A percentile compares a stretch with the other conserved stretches of the same genome.
phyloP scores from a whole-genome alignment of 2,113 vertebrate genomes.

The Cygnus buccinator region DNA sequence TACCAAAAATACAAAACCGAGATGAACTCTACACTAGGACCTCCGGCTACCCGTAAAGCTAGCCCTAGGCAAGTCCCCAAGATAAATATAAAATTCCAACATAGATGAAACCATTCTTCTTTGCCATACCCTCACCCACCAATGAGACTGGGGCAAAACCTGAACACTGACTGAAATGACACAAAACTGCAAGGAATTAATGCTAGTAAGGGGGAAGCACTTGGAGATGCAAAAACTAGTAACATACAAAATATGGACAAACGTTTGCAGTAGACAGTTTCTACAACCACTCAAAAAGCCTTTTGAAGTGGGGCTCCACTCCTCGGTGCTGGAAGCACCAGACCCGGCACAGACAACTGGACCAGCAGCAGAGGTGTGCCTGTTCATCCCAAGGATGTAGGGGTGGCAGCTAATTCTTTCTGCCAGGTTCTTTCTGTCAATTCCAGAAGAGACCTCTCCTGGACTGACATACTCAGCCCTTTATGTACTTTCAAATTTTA shows the following conservation, averaged over 20 bases:
- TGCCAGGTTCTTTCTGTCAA: slow-evolving; percentile 4
- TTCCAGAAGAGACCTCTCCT: not conserved
- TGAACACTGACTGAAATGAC: not conserved
- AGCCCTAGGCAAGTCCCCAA: not conserved
- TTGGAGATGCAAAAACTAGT: not conserved
- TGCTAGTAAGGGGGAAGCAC: not conserved
- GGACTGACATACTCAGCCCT: not conserved
- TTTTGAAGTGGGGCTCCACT: not conserved
- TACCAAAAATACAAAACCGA: not conserved
- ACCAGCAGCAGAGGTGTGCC: not conserved
- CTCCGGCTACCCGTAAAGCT: not conserved
- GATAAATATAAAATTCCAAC: not conserved
- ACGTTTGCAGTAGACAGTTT: not conserved
- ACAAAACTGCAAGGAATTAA: not conserved
- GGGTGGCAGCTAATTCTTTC: not conserved
- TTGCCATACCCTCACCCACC: too few species aligned
- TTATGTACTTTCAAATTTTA: not conserved
- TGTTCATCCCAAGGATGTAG: not conserved
- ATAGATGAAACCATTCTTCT: not conserved
- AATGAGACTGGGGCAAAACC: not conserved
- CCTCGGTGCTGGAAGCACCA: not conserved
- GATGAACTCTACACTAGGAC: not conserved
- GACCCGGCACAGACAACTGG: not conserved
- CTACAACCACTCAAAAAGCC: not conserved
- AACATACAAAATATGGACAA: not conserved